Conservation (phyloP, 2,888 invertebrate genomes). For the Seira ritae region DNA sequence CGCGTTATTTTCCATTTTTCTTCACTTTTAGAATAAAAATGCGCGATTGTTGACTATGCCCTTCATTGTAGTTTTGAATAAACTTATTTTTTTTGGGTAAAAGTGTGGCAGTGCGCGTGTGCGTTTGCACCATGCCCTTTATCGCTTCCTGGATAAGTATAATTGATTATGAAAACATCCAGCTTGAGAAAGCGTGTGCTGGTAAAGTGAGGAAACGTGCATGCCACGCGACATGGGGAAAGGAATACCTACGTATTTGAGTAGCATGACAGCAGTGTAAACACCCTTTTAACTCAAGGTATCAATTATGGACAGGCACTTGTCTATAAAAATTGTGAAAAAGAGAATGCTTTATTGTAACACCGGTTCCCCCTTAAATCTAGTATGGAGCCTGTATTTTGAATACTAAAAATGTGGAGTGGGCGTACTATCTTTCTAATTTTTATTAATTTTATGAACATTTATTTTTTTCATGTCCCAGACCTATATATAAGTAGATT, state of each 20-base stretch:
- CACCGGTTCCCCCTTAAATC: too few species aligned
- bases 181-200: neutral
- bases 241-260: neutral
- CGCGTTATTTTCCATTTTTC: neutral
- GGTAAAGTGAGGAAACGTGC: slow-evolving; percentile 49
- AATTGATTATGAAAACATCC: slow-evolving; percentile 48
- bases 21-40: neutral
- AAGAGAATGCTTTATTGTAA: too few species aligned
- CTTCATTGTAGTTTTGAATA: neutral
- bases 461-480: too few species aligned
- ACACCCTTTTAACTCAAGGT: slow-evolving; percentile 19
- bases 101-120: slow-evolving; percentile 6
- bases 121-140: neutral
- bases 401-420: neutral
- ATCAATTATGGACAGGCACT: slow-evolving; percentile 24
- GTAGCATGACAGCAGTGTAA: neutral
- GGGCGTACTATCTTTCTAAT: slow-evolving; percentile 15
- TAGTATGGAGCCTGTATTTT: neutral
- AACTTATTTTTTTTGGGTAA: neutral
- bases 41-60: neutral
- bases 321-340: neutral
- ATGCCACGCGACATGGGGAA: slow-evolving; percentile 37
- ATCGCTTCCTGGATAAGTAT: slow-evolving; percentile 7
- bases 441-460: neutral
- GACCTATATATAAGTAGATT: too few species aligned